Base-by-base conservation (phyloP, 2,797 vertebrate genomes). In the Gymnothorax reevesii region DNA sequence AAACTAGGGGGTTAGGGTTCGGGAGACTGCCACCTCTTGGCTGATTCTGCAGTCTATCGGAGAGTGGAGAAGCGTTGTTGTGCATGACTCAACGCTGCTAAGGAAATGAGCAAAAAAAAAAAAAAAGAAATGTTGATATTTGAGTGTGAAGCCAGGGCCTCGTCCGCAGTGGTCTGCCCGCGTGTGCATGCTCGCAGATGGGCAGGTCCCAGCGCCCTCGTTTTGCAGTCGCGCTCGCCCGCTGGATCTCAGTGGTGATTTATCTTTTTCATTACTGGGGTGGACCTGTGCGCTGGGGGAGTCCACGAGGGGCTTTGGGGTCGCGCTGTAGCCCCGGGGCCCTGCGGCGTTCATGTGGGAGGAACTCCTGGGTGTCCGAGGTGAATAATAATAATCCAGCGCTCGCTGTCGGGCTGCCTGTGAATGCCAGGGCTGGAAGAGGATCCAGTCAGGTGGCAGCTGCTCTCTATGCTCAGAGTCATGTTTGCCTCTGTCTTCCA, bases 311-410 rank as follows among this genome's bases (percentile, higher is more conserved):
- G 77, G 77, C 77, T 80, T 69, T 22, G 42, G 57, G 83, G 83
- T 62, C 20, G 33, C 17, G 33, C 57, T 52, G n/a, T 33, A 66
- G 83, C 60, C 60, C 33, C 9, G 60, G 82, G 42, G 82, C 82
- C 57, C 77, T 55, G 77, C 77, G 54, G 77, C 42, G 52, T 42
- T 42, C 33, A 2, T 80, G 77, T 22, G 2, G 77, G 77, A 33
- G 57, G 33, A 60, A 83, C n/a, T 13, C 55, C 82, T 57, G 55
- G 27, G n/a, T 83, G 82, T 83, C 57, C 3, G 2, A 33, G 33
- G 82, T 83, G 82, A 83, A 83, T 83, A 60, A 83, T 83, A 83
- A 83, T 83, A 83, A 57, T 57, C 82, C 57, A 83, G 60, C 60
- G 82, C 60, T 83, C 82, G 20, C 82, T 57, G 77, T 49, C 77